Evolutionary conservation across 2,113 vertebrate species (phyloP).

Genomic region (Perognathus longimembris): DNA sequence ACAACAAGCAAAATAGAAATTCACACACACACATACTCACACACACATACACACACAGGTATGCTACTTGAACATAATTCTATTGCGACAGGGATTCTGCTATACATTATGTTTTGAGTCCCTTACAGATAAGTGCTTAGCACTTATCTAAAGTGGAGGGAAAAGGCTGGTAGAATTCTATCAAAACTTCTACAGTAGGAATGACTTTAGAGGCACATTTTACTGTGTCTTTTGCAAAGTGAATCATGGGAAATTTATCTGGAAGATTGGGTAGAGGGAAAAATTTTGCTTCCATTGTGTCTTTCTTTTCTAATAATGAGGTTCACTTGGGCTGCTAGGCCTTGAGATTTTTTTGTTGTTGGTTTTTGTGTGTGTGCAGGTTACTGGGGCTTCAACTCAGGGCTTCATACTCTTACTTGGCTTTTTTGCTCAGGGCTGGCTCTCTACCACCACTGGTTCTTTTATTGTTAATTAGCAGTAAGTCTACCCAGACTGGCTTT

Average conservation of each 20-base stretch:
- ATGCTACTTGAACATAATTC: background rate
- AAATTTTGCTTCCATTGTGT: background rate
- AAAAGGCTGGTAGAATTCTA: background rate
- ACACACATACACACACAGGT: no score
- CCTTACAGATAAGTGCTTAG: background rate
- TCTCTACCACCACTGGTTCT: no score
- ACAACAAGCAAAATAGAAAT: no score
- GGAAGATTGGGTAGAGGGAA: background rate
- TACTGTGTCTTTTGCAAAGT: background rate
- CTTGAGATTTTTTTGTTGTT: background rate
- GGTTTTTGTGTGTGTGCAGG: no score
- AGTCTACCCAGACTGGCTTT: no score
- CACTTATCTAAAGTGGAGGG: background rate
- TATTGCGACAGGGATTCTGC: background rate
- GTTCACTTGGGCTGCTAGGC: background rate
- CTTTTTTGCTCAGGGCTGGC: no score
- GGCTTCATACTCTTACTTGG: no score
- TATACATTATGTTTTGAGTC: background rate
- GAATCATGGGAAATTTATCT: background rate
- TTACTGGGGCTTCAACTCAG: no score
- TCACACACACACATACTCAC: no score
- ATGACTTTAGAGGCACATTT: background rate
- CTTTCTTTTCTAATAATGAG: conserved; percentile 2
- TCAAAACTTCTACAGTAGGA: background rate
- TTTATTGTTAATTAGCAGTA: no score